Percentiles rank a stretch among this genome's conserved stretches.
Conservation (phyloP, 2,797 vertebrate genomes). For the Chromis chromis region DNA sequence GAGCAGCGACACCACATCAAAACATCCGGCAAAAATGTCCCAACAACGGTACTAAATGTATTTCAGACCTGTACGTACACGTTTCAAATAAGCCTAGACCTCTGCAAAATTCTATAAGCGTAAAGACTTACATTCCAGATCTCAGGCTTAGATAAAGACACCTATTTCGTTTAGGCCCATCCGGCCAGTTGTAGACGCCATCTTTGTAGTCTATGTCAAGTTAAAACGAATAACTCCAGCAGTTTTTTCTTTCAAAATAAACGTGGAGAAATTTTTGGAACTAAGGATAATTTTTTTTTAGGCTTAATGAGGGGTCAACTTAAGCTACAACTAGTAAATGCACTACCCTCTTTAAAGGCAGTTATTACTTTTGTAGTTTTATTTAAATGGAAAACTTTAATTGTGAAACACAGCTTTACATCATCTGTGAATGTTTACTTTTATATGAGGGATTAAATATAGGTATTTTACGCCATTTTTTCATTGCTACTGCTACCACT, state of each 20-base stretch:
- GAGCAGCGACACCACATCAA: neutral
- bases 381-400: neutral
- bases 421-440: neutral
- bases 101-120: neutral
- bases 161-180: slow-evolving; percentile 37
- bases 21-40: neutral
- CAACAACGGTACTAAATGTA: neutral
- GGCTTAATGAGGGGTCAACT: neutral
- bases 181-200: slow-evolving; percentile 27
- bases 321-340: neutral
- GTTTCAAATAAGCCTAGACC: accelerated
- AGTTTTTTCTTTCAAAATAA: slow-evolving; percentile 20
- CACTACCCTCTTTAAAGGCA: no score
- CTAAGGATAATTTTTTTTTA: neutral
- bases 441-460: no score
- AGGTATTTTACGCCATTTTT: no score
- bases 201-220: slow-evolving; percentile 70
- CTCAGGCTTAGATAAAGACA: slow-evolving; percentile 47
- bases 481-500: no score
- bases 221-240: neutral
- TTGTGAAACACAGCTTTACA: neutral
- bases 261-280: neutral
- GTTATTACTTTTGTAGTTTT: no score
- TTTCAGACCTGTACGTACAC: accelerated
- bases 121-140: accelerated